Evolutionary conservation across 30 jellyfish, hydroid and myxozoan species (phyloP).

Genomic region (Turritopsis dohrnii): DNA sequence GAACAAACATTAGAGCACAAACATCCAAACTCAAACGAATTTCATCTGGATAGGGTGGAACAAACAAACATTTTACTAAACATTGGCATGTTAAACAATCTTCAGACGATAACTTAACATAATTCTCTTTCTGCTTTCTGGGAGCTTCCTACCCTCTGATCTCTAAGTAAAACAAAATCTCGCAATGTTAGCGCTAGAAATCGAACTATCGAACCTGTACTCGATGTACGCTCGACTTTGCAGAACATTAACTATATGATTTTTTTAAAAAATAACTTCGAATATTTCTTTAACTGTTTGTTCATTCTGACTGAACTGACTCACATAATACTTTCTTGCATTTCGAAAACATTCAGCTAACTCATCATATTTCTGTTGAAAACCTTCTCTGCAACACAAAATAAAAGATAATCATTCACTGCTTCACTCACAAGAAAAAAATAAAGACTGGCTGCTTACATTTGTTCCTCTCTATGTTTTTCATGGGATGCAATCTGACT

Average conservation of each 20-base stretch:
- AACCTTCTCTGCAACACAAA: neutral
- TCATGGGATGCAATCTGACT: neutral
- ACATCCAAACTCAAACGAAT: neutral
- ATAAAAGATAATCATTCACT: neutral
- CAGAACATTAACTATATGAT: neutral
- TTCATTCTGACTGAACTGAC: neutral
- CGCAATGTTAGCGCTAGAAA: too few relatives aligned
- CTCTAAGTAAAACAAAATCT: too few relatives aligned
- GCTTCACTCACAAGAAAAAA: neutral
- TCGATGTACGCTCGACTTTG: too few relatives aligned
- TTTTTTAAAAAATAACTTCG: too few relatives aligned
- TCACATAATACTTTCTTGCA: slow-evolving; percentile 14
- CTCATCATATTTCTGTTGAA: slow-evolving; percentile 1
- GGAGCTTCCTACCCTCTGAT: too few relatives aligned
- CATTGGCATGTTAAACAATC: too few relatives aligned
- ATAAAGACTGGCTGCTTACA: slow-evolving; percentile 3
- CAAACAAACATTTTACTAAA: too few relatives aligned
- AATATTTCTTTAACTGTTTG: neutral
- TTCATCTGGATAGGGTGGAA: too few relatives aligned
- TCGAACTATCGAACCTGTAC: too few relatives aligned
- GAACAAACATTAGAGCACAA: neutral
- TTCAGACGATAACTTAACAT: too few relatives aligned
- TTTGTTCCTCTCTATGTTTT: slow-evolving; percentile 4
- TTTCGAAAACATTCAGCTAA: slow-evolving; percentile 14
- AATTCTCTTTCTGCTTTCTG: too few relatives aligned